Evolutionary conservation across 2,113 vertebrate genomes (phyloP), one percentile per base, ranked within the genome.

Genomic region (Corythornis madagascariensis): DNA sequence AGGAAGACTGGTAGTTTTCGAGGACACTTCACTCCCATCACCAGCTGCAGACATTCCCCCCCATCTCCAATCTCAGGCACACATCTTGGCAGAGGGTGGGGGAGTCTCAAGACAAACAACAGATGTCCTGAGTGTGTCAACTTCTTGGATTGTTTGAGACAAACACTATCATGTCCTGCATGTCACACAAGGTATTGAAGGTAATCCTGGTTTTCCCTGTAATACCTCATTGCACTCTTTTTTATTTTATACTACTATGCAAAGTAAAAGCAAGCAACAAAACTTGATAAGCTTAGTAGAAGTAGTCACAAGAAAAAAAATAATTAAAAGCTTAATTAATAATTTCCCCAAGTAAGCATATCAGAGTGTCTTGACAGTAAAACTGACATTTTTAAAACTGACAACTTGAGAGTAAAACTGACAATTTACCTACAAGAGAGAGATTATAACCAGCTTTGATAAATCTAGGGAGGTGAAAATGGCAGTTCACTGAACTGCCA

Each of bases 211-310:
- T 6, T 55, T 55, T 43, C 18, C 16, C 12, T 3, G 0, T 35
- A 9, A 1, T 5, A 25, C 7, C 10, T 57, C 15, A 1, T 25
- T 35, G n/a, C 0, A 0, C 9, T n/a, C 4, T 63, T 26, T 9
- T 13, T 13, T 35, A 10, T 52, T 60, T 65, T 9, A 0, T 14
- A 1, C 48, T 53, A 26, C 7, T 19, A 0, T 28, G 45, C 6
- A 14, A 17, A 47, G 16, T 10, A 28, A 77, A 88, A 74, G 9
- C 42, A 76, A 66, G 48, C 40, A 86, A 9, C 13, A 55, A 21
- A 63, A 15, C 29, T 45, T 0, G 0, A 29, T 31, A 15, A 82
- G n/a, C 29, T 76, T n/a, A 70, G 40, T 47, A 71, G 43, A 47
- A 35, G 6, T 60, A 72, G 65, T 48, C 93, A 67, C 4, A 22